A percentile compares a stretch with the other conserved stretches of the same genome.
phyloP scores from a whole-genome alignment of 2,888 invertebrate genomes.

The Eilema caniola region DNA sequence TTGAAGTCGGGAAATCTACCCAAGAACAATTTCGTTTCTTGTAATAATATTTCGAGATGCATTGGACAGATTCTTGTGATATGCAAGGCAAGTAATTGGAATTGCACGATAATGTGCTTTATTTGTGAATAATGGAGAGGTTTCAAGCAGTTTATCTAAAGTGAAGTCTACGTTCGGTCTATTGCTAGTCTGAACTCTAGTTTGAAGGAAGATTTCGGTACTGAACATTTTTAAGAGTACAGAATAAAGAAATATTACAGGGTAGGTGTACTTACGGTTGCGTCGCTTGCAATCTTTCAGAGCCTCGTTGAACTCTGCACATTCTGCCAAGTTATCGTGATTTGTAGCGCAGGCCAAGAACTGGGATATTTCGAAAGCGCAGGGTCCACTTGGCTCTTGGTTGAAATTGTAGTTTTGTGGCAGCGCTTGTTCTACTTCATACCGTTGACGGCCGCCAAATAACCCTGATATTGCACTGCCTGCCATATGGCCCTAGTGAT shows the following conservation, averaged over 20 bases:
- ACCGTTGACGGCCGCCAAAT: slow-evolving; percentile 62
- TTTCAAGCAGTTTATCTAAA: too few relatives aligned
- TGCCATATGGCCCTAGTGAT: slow-evolving; percentile 92
- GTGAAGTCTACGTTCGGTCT: too few relatives aligned
- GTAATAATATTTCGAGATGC: background rate
- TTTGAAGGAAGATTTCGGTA: too few relatives aligned
- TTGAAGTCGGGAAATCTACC: background rate
- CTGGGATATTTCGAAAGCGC: slow-evolving; percentile 97
- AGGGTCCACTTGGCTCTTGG: slow-evolving; percentile 90
- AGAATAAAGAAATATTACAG: too few relatives aligned
- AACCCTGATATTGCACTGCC: slow-evolving; percentile 93
- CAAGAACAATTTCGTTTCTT: background rate
- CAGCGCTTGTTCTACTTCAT: slow-evolving; percentile 66
- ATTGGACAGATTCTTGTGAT: too few relatives aligned
- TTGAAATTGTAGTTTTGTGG: slow-evolving; percentile 60
- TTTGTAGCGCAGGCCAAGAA: slow-evolving; percentile 97
- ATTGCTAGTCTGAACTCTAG: too few relatives aligned
- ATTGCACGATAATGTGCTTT: too few relatives aligned
- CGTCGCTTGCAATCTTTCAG: slow-evolving; percentile 96
- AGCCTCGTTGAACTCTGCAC: slow-evolving; percentile 98
- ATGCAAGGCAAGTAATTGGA: too few relatives aligned
- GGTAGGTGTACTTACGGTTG: slow-evolving; percentile 86
- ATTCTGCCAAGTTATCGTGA: slow-evolving; percentile 94
- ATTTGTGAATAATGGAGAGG: too few relatives aligned
- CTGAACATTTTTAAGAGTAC: too few relatives aligned